Percentiles rank a stretch among this genome's conserved stretches.
phyloP scores from a whole-genome alignment of 2,797 vertebrate genomes.

The Numenius phaeopus region DNA sequence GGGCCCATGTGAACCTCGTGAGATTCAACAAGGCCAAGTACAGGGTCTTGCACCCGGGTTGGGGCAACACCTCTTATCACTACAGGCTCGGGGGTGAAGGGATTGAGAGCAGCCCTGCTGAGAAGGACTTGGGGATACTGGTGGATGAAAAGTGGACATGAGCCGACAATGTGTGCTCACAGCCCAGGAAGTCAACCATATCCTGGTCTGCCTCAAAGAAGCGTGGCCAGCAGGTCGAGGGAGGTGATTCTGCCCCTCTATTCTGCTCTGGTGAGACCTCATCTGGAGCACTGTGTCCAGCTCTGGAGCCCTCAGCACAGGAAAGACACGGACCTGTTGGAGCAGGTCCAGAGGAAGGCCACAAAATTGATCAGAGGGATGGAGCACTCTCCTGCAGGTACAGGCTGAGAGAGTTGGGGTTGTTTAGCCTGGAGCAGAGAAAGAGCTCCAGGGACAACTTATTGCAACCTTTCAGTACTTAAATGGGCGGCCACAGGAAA shows the following conservation, averaged over 20 bases:
- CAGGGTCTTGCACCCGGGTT: neutral
- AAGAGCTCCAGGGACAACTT: neutral
- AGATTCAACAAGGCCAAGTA: neutral
- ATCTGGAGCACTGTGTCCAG: neutral
- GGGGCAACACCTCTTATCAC: neutral
- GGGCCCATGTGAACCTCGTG: neutral
- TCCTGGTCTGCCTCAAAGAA: neutral
- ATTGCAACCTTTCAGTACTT: neutral
- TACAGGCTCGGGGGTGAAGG: neutral
- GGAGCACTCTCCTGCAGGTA: neutral
- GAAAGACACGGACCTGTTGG: neutral
- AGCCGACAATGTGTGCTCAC: neutral
- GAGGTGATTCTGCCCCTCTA: neutral
- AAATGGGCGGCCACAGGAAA: neutral
- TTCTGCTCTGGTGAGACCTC: neutral
- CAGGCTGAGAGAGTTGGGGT: neutral
- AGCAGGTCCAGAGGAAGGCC: neutral
- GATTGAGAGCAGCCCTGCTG: neutral
- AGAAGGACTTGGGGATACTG: neutral
- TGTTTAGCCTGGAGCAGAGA: neutral
- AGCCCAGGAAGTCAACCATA: neutral
- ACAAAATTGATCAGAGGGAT: neutral
- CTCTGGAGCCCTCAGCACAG: neutral
- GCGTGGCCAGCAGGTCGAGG: neutral
- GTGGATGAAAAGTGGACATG: neutral